These are phyloP conservation scores for Brenthis daphne DNA, from an alignment of 2,888 invertebrate genomes.

Conservation along the genomic window DNA sequence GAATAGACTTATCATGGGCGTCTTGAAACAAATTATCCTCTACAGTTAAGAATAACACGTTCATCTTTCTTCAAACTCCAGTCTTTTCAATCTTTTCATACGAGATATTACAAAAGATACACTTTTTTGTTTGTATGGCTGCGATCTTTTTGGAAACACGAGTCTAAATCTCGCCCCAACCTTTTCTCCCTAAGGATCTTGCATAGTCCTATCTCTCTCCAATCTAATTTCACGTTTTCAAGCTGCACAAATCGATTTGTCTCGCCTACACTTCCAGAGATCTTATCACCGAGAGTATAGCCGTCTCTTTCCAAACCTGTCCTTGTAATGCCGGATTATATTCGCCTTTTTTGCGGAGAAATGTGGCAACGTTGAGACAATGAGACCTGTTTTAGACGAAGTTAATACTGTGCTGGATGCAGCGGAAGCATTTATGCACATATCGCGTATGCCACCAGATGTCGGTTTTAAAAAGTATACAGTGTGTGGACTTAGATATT, in stretches of 20 bases:
- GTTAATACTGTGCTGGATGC: constrained; percentile 33
- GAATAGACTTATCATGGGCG: constrained; percentile 37
- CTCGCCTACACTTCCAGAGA: constrained; percentile 65
- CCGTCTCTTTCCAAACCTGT: constrained; percentile 64
- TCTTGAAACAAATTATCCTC: constrained; percentile 33
- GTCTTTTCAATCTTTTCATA: constrained; percentile 37
- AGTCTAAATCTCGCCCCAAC: constrained; percentile 47
- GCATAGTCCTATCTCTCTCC: constrained; percentile 57
- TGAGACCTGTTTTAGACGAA: constrained; percentile 37
- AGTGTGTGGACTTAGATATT: constrained; percentile 11
- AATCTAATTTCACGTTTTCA: constrained; percentile 62
- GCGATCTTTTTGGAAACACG: constrained; percentile 59
- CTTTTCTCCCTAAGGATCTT: constrained; percentile 53
- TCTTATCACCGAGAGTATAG: constrained; percentile 53
- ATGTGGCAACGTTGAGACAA: constrained; percentile 50
- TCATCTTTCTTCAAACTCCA: constrained; percentile 28
- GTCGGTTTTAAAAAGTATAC: constrained; percentile 27
- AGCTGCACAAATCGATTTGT: constrained; percentile 67
- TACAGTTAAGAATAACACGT: constrained; percentile 34
- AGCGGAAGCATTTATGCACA: constrained; percentile 35
- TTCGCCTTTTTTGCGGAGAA: constrained; percentile 62
- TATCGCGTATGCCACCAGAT: constrained; percentile 30
- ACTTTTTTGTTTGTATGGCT: constrained; percentile 66
- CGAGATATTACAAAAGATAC: constrained; percentile 65
- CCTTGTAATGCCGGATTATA: constrained; percentile 59